These are phyloP conservation scores for Amniataba percoides DNA, from an alignment of 2,797 vertebrate genomes.

Conservation along the genomic window DNA sequence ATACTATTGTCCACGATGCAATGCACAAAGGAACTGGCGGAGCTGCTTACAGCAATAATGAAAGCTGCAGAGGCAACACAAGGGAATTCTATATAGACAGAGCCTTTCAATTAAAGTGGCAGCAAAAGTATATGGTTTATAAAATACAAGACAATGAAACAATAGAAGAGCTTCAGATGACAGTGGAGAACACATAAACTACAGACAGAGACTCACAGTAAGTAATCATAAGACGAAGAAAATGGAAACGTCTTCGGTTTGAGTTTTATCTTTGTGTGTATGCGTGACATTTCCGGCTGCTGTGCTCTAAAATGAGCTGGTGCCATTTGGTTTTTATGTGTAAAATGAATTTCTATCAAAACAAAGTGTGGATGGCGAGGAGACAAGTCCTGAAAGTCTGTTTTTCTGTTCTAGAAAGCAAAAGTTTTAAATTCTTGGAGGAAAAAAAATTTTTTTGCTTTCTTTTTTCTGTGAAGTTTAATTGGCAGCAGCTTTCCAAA, in stretches of 20 bases:
- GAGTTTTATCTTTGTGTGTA: conserved; percentile 4
- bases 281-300: conserved; percentile 2
- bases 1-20: neutral
- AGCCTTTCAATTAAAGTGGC: neutral
- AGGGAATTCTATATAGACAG: neutral
- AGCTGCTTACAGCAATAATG: neutral
- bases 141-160: neutral
- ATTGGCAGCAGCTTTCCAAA: conserved; percentile 42
- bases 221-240: conserved; percentile 6
- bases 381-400: neutral
- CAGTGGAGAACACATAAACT: neutral
- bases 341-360: conserved; percentile 39
- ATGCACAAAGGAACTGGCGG: neutral
- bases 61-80: neutral
- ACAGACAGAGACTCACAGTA: neutral
- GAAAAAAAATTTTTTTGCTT: conserved; percentile 21
- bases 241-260: conserved; percentile 20
- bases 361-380: conserved; percentile 21
- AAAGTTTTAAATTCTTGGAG: conserved; percentile 30
- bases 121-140: neutral
- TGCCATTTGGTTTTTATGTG: conserved; percentile 38
- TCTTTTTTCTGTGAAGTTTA: conserved; percentile 26
- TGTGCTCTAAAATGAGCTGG: conserved; percentile 14
- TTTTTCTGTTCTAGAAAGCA: conserved; percentile 5
- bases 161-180: neutral